These are phyloP conservation scores for Taeniopygia guttata DNA, from an alignment of 2,797 vertebrate species.

Conservation along the genomic window DNA sequence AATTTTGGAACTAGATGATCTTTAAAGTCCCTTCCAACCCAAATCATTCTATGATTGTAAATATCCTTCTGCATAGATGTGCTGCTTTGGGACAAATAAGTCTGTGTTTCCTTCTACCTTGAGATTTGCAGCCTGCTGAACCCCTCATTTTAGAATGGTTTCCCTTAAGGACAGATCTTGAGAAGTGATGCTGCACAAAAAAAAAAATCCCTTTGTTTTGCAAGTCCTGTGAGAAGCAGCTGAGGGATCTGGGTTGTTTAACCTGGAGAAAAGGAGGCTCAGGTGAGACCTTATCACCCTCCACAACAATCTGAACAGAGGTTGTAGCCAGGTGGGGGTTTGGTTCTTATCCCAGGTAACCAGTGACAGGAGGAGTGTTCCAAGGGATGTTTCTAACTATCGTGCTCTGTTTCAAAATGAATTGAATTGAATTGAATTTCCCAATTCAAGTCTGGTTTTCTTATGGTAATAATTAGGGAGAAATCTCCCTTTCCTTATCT, in stretches of 20 bases:
- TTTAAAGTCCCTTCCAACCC: not conserved
- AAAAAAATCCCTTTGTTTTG: not conserved
- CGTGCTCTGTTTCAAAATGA: not conserved
- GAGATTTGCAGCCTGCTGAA: not conserved
- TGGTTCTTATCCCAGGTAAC: not conserved
- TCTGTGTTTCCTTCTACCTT: not conserved
- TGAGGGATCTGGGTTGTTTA: not conserved
- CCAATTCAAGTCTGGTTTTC: not conserved
- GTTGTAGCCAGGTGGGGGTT: not conserved
- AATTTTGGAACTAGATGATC: not conserved
- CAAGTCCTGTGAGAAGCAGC: not conserved
- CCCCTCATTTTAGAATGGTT: not conserved
- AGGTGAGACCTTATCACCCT: not conserved
- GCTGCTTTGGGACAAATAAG: not conserved
- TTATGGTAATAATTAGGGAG: not conserved
- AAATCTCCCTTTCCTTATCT: not conserved
- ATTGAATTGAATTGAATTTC: not conserved
- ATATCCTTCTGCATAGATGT: fast-evolving
- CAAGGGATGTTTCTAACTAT: not conserved
- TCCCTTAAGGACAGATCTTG: not conserved
- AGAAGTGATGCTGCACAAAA: not conserved
- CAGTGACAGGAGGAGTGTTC: fast-evolving
- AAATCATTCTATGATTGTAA: not conserved
- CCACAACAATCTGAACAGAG: not conserved
- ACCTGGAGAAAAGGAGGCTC: not conserved